Evolutionary conservation across 2,888 invertebrate genomes (phyloP), one percentile per base, ranked within the genome.

Genomic region (Phytoseiulus persimilis): DNA sequence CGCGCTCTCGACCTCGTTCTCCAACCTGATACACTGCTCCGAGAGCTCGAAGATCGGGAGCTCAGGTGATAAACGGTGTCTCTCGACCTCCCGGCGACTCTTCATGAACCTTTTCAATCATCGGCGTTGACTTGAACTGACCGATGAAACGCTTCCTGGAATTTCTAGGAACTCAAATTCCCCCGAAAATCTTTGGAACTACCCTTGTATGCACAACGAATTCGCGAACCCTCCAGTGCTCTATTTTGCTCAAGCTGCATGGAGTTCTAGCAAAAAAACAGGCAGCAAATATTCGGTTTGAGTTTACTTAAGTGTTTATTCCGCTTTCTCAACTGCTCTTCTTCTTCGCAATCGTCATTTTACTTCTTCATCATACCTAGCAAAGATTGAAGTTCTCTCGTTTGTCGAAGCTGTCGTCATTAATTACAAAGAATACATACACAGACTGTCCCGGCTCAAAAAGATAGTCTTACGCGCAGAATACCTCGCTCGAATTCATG

Each of bases 341-440:
- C 65, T 39, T 9, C 39, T 39, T 39, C 39, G n/a, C n/a, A 46
- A 28, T 65, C 18, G 28, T 18, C 18, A 23, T 28, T 28, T 65
- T 18, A 23, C 65, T 18, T 65, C 65, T 65, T 65, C 65, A 11
- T 65, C 18, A 65, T 65, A 65, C 65, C 65, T 65, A 65, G 65
- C 28, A 65, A 14, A 6, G 28, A 65, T 65, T 28, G 65, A 28
- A 65, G 65, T 65, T 65, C 18, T 65, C 11, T 65, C 18, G 65
- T 65, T 28, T 65, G 65, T 65, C 18, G 65, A 65, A 65, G 18
- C 18, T 65, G 65, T 65, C 65, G 65, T 28, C 65, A 65, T 14
- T 65, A 65, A 65, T 65, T 65, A 65, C 65, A 65, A 65, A 65
- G 65, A 65, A 65, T 65, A 65, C 65, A 65, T 65, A 65, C 65